Conservation (phyloP, 2,888 invertebrate genomes). For the Psylliodes chrysocephalus region DNA sequence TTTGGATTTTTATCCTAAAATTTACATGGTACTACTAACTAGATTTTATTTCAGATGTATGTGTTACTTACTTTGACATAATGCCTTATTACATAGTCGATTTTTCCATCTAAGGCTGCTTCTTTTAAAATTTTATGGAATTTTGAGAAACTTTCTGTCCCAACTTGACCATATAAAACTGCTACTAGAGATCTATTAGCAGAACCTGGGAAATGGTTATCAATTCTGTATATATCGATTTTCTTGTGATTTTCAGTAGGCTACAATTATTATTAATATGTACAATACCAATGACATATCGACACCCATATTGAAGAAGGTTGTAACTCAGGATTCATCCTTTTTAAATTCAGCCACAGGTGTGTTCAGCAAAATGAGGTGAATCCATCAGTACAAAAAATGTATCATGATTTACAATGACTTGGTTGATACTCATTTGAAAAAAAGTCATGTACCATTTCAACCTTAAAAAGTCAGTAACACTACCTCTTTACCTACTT, state of each 20-base stretch:
- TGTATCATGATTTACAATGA: no score
- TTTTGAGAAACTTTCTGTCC: constrained; percentile 75
- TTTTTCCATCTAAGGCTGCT: constrained; percentile 74
- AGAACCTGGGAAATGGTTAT: constrained; percentile 85
- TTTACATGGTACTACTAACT: not conserved
- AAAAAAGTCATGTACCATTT: no score
- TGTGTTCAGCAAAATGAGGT: no score
- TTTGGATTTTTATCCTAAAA: constrained; percentile 53
- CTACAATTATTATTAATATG: constrained; percentile 39
- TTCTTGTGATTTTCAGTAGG: constrained; percentile 46
- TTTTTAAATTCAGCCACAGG: no score
- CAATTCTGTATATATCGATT: constrained; percentile 78
- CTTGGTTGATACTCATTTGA: no score
- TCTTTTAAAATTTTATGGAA: constrained; percentile 80
- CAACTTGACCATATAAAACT: constrained; percentile 91
- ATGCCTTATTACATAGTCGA: constrained; percentile 91
- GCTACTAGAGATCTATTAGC: constrained; percentile 76
- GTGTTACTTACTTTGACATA: constrained; percentile 74
- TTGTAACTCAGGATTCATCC: no score
- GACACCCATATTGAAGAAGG: no score
- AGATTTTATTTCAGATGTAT: not conserved
- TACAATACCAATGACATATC: no score
- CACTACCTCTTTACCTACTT: no score
- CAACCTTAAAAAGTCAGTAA: no score
- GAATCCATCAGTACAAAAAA: no score